Base-by-base conservation (phyloP, 2,113 vertebrate genomes). In the Cryptomyrus ogoouensis region DNA sequence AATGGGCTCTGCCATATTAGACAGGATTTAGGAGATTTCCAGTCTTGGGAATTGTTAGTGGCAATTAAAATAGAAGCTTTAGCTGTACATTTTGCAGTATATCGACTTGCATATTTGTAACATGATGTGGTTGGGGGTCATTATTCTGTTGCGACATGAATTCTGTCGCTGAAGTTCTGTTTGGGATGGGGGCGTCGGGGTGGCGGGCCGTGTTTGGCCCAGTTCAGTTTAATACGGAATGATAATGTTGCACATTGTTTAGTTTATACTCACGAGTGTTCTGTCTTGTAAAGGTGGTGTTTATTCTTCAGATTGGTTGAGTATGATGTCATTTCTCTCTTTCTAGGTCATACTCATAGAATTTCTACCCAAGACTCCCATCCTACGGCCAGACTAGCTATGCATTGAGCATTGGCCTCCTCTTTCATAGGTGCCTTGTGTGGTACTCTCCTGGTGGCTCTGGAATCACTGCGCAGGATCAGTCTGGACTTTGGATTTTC, bases 351-450 rank as follows among this genome's bases (percentile, higher is more conserved):
- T 99, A 95, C 96, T 98, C 95, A 99, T 99, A 99, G 98, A 99
- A 96, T 99, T 99, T 97, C 97, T 99, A 97, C 98, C 98, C 96
- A 99, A 99, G 97, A 98, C 98, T 92, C 98, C 98, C 39, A 99
- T 99, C 97, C 99, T 99, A 96, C 97, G 97, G 97, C 98, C 98
- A 88, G 98, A 99, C 96, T 99, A 99, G 93, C 93, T 90, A 93
- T 89, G 92, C 92, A 93, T 91, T 93, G 92, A 94, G 56, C 94
- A 95, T 1, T 8, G 49, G 24, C 49, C 31, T 21, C 31, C 97
- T 95, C 96, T 97, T 96, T 96, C 96, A 95, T 96, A 95, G 97
- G 97, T 98, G 97, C 97, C 97, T 98, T 97, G 95, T 96, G 97
- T 95, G 95, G 96, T 96, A 95, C 95, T 96, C 94, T 95, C 94